Base-by-base conservation (phyloP, 2,888 invertebrate genomes). In the Cinara cedri region DNA sequence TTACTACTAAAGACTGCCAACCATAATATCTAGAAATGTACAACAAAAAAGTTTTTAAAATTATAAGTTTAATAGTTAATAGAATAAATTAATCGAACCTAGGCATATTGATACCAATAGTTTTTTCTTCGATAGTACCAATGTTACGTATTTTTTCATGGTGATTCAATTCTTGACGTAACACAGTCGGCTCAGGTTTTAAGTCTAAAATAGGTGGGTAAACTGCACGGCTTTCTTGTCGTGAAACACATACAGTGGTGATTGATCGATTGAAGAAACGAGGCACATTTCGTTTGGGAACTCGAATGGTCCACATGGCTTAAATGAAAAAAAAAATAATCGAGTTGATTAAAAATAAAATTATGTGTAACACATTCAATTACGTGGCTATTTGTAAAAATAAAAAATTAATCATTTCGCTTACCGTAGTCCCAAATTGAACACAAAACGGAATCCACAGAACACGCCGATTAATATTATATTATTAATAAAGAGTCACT, bases 21-120 rank as follows among this genome's bases (percentile, higher is more conserved):
- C 95, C 95, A 85, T 93, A 95, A 85, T 91, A 94, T 70, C 89
- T 88, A 68, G n/a, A n/a, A 66, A 44, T 24, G 24, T 19, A 3
- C 13, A 2, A 46, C 46, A 46, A 46, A 1, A 21, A 34, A 3
- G 34, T 34, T 34, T 4, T n/a, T n/a, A n/a, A n/a, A n/a, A n/a
- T n/a, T n/a, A n/a, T n/a, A n/a, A n/a, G n/a, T 34, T 34, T 6
- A 34, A 34, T 34, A 34, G 34, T 34, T 34, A 6, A 54, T 54
- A 21, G 1, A 34, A 68, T 49, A 9, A 24, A 34, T 66, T 3
- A 57, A 51, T 8, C 70, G 0, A 49, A 78, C 78, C 78, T 78
- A 0, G 93, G 93, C 90, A 94, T 91, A 85, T 95, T 95, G 34
- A 95, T 84, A 83, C 92, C 93, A 72, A 94, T 90, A 83, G 93